Base-by-base conservation (phyloP, 2,888 invertebrate genomes). In the Pseudococcus longispinus region DNA sequence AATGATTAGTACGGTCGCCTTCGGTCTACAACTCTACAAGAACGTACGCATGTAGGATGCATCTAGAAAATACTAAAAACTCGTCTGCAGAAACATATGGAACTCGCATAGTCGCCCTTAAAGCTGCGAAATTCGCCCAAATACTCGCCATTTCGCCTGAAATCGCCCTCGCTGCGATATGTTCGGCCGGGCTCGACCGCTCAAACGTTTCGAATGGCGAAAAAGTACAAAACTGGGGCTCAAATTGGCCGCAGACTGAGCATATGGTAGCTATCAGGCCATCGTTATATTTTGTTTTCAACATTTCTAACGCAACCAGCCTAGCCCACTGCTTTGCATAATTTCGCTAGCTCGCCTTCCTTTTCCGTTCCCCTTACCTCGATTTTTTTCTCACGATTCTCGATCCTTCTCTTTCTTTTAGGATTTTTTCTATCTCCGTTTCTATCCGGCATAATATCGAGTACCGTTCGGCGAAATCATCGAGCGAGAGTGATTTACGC, bases 301-400 rank as follows among this genome's bases (percentile, higher is more conserved):
- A 70, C 29, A 70, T 29, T 70, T 29, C 23, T 23, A 23, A 70
- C 29, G 23, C 26, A 70, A 51, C n/a, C 51, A 51, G 70, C 70
- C 70, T 70, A 70, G 26, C 70, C 70, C 70, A 70, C 70, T 70
- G 70, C 20, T 70, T 70, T 70, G 70, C 70, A 70, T 70, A 70
- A 70, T 70, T 70, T 70, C 70, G 26, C 70, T n/a, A 51, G 51
- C 18, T 51, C 51, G 51, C 51, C 51, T 51, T 51, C 51, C 51
- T n/a, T 37, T 37, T 37, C 37, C 37, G 9, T 37, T 37, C 37
- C 51, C n/a, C 44, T 6, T 4, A 8, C 8, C 44, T 51, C 18
- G n/a, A 51, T 51, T 51, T 51, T 46, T 51, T 51, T 51, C 51
- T 46, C 46, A 46, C 13, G 15, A 15, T 15, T 46, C 46, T 46